phyloP scores from a whole-genome alignment of 2,113 vertebrate genomes.

The Excalfactoria chinensis region DNA sequence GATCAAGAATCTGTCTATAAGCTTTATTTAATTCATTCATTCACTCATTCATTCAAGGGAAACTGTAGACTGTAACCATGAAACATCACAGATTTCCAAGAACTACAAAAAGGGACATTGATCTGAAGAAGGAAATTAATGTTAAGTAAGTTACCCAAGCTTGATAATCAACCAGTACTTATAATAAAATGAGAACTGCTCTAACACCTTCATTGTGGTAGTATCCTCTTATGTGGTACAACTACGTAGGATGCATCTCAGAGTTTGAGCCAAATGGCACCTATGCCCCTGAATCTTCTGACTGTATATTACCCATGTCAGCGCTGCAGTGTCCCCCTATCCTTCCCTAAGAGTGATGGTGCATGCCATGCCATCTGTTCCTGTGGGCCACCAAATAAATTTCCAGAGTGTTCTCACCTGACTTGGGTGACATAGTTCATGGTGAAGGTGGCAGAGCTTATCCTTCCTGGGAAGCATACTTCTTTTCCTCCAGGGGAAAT shows the following conservation, averaged over 20 bases:
- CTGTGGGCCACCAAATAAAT: rapidly evolving
- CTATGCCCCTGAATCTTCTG: background rate
- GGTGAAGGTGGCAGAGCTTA: background rate
- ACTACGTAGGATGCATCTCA: background rate
- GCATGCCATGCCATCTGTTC: background rate
- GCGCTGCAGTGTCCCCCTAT: background rate
- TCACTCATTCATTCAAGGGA: background rate
- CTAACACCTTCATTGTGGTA: background rate
- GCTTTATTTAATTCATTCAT: background rate
- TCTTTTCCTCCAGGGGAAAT: background rate
- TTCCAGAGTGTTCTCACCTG: background rate
- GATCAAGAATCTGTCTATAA: background rate
- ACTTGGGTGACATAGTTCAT: rapidly evolving
- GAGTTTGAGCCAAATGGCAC: background rate
- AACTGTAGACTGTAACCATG: background rate
- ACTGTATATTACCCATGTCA: background rate
- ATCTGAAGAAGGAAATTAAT: background rate
- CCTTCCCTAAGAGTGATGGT: background rate
- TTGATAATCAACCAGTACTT: background rate
- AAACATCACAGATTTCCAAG: background rate
- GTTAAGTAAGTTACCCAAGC: background rate
- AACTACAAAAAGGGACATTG: background rate
- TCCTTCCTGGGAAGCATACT: background rate
- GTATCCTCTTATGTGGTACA: background rate
- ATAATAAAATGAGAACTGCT: background rate